These are phyloP conservation scores for Tragopan temminckii DNA, from an alignment of 2,797 vertebrate genomes.

Conservation along the genomic window DNA sequence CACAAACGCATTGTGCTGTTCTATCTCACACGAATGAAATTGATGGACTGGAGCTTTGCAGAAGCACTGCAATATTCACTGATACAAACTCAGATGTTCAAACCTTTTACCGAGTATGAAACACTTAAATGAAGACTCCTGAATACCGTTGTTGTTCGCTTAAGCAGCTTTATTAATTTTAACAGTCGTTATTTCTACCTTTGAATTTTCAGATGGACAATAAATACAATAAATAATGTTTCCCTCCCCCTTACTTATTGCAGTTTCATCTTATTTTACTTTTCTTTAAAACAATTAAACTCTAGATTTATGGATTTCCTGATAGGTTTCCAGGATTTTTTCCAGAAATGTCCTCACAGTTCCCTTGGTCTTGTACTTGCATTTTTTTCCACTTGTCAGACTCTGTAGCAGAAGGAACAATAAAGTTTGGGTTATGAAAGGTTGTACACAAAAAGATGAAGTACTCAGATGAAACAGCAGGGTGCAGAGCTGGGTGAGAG, in stretches of 20 bases:
- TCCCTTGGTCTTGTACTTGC: slow-evolving; percentile 43
- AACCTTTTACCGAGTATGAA: neutral
- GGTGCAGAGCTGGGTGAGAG: accelerated
- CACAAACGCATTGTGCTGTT: neutral
- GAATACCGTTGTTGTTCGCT: neutral
- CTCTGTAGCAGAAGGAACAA: neutral
- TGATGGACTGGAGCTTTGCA: neutral
- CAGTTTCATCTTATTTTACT: neutral
- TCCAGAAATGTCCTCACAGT: slow-evolving; percentile 43
- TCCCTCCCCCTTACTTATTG: neutral
- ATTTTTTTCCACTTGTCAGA: neutral
- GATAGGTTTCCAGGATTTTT: slow-evolving; percentile 22
- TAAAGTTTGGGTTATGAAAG: neutral
- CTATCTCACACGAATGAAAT: neutral
- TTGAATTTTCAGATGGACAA: neutral
- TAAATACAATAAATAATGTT: slow-evolving; percentile 75
- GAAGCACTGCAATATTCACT: neutral
- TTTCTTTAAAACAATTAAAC: neutral
- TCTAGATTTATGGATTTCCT: neutral
- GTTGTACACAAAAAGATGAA: neutral
- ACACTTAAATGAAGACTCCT: neutral
- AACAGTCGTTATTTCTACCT: neutral
- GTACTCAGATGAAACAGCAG: neutral
- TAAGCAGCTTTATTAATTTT: slow-evolving; percentile 46
- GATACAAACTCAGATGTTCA: neutral